These are phyloP conservation scores for Halotydeus destructor DNA, from an alignment of 1,140 invertebrate species.

Conservation along the genomic window DNA sequence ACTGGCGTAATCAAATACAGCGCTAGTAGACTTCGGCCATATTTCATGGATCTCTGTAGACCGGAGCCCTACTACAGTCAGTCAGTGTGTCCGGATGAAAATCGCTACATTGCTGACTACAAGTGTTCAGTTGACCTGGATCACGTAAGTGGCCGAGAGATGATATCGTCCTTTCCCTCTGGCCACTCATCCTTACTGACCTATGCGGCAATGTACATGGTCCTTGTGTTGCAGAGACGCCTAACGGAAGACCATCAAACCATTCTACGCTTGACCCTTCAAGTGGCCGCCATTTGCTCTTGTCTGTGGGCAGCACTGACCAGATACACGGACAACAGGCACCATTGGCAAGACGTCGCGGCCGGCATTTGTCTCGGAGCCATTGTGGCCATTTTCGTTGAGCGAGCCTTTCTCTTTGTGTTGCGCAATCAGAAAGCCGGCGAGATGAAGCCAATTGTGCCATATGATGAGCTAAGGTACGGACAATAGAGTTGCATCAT, in stretches of 20 bases:
- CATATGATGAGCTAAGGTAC: no score
- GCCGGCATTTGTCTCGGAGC: conserved; percentile 39
- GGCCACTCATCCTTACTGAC: conserved; percentile 32
- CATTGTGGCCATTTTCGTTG: no score
- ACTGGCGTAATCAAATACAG: conserved; percentile 57
- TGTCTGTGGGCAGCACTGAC: conserved; percentile 48
- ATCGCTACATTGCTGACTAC: no score
- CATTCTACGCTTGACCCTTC: no score
- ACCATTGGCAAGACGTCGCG: conserved; percentile 76
- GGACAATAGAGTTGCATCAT: no score
- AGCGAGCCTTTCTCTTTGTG: no score
- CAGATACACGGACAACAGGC: conserved; percentile 80
- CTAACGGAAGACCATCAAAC: no score
- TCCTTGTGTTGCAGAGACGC: conserved; percentile 16
- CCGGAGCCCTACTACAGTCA: conserved; percentile 26
- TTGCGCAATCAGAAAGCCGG: no score
- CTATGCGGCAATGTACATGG: neutral
- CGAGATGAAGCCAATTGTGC: no score
- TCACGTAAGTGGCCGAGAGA: no score
- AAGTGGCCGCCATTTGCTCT: conserved; percentile 4
- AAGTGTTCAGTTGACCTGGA: no score
- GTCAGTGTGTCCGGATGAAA: no score
- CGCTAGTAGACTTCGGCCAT: conserved; percentile 67
- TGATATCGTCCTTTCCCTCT: conserved; percentile 32
- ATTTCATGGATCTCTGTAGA: conserved; percentile 49